A percentile compares a stretch with the other conserved stretches of the same genome.
Evolutionary conservation across 1,140 invertebrate genomes (phyloP).

Genomic region (Drosophila paulistorum): DNA sequence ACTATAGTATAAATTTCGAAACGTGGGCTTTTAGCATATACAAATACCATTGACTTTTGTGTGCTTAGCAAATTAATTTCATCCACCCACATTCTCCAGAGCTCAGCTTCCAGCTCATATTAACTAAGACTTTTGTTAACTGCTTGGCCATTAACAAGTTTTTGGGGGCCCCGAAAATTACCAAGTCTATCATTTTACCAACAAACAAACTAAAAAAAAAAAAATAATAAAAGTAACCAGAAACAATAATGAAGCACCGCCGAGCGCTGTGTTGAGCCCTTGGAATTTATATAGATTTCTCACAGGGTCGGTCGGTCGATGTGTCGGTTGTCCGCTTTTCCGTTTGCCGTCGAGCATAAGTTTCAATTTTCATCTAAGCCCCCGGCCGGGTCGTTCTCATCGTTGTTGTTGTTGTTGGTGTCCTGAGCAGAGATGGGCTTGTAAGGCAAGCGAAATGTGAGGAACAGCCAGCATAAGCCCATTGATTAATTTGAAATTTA

Average conservation of each 20-base stretch:
- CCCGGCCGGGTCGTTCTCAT: not conserved
- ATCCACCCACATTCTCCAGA: not conserved
- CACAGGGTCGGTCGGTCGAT: not conserved
- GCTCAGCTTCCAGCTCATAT: constrained; percentile 17
- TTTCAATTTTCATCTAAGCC: constrained; percentile 66
- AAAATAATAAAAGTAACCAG: constrained; percentile 16
- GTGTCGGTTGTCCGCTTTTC: not conserved
- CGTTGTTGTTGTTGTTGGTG: no score
- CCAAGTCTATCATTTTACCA: constrained; percentile 35
- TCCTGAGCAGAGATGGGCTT: not conserved
- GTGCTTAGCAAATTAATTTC: constrained; percentile 6
- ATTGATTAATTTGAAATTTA: constrained; percentile 82
- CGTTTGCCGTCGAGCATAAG: constrained; percentile 35
- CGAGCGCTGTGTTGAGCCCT: constrained; percentile 26
- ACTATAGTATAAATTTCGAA: constrained; percentile 2
- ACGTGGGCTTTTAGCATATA: not conserved
- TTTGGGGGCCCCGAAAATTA: constrained; percentile 32
- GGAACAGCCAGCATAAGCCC: constrained; percentile 63
- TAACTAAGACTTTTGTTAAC: constrained; percentile 61
- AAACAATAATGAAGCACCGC: not conserved
- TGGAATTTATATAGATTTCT: constrained; percentile 49
- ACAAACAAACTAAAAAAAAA: constrained; percentile 32
- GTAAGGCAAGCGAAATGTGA: constrained; percentile 7
- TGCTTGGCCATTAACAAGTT: constrained; percentile 52
- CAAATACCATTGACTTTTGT: not conserved